Percentiles rank a stretch among this genome's conserved stretches.
phyloP scores from a whole-genome alignment of 2,888 invertebrate species.

The Eupelmus urozonus region DNA sequence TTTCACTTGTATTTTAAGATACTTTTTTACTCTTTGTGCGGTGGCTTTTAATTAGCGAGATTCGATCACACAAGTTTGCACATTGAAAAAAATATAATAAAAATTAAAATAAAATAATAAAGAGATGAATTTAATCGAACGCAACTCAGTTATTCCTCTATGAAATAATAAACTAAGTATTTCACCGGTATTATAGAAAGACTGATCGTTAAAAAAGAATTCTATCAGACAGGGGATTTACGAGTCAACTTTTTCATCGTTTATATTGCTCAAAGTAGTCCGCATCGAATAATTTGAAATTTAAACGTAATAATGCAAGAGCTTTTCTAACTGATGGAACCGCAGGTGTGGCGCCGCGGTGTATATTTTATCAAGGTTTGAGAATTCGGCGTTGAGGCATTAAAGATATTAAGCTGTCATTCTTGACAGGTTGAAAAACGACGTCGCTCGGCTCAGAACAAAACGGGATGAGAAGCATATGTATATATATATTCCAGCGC shows the following conservation, averaged over 20 bases:
- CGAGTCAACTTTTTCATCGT: neutral
- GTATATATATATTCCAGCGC: neutral
- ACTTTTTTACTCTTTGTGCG: too few relatives aligned
- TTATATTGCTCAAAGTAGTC: neutral
- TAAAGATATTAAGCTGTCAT: constrained; percentile 26
- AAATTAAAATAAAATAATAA: too few relatives aligned
- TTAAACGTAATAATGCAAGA: constrained; percentile 23
- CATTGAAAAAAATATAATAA: too few relatives aligned
- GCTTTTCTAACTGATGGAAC: neutral
- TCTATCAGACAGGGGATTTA: too few relatives aligned
- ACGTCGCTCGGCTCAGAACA: neutral
- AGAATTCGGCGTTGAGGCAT: constrained; percentile 9
- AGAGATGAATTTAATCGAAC: too few relatives aligned
- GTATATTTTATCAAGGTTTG: constrained; percentile 17
- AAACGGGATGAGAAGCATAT: neutral
- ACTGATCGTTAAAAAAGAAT: neutral
- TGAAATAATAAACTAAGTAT: neutral
- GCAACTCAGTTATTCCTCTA: too few relatives aligned
- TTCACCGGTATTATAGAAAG: neutral
- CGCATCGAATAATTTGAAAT: constrained; percentile 1
- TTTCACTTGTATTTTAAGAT: too few relatives aligned
- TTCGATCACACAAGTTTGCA: too few relatives aligned
- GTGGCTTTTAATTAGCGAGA: neutral
- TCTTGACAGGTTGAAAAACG: constrained; percentile 17
- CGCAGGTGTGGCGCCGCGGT: neutral